These are phyloP conservation scores for Salvelinus namaycush DNA, from an alignment of 2,113 vertebrate species.

Conservation along the genomic window DNA sequence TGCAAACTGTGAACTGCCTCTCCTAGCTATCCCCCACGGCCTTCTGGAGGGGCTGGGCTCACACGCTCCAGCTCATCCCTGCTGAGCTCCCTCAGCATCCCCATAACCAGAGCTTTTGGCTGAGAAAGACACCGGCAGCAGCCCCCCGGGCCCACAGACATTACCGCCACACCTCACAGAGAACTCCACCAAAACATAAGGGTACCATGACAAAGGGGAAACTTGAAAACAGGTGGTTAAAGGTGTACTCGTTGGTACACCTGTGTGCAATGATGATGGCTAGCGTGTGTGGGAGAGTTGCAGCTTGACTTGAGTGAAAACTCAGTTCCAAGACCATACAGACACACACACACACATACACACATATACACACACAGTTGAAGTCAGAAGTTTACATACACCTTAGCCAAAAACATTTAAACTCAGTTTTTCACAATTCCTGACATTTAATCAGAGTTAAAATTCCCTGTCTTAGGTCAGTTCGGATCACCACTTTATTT, in stretches of 20 bases:
- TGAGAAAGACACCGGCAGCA: neutral
- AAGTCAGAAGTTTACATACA: too few species aligned
- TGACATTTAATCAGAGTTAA: too few species aligned
- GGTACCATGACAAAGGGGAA: neutral
- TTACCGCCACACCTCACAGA: neutral
- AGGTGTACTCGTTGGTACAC: neutral
- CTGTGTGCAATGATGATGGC: neutral
- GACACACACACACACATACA: too few species aligned
- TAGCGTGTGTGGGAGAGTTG: neutral
- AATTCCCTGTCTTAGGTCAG: too few species aligned
- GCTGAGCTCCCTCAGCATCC: slow-evolving; percentile 30
- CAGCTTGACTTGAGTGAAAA: neutral
- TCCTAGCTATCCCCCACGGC: slow-evolving; percentile 31
- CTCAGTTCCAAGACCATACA: too few species aligned
- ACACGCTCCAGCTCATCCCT: slow-evolving; percentile 53
- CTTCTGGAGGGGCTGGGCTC: slow-evolving; percentile 33
- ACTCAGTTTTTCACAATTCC: too few species aligned
- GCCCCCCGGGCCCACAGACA: neutral
- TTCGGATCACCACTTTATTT: too few species aligned
- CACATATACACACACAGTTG: too few species aligned
- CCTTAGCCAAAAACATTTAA: too few species aligned
- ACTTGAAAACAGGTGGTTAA: neutral
- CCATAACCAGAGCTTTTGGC: slow-evolving; percentile 9
- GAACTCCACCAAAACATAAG: neutral
- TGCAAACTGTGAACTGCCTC: neutral